Evolutionary conservation across 2,797 vertebrate species (phyloP).

Genomic region (Triplophysa yarkandensis): DNA sequence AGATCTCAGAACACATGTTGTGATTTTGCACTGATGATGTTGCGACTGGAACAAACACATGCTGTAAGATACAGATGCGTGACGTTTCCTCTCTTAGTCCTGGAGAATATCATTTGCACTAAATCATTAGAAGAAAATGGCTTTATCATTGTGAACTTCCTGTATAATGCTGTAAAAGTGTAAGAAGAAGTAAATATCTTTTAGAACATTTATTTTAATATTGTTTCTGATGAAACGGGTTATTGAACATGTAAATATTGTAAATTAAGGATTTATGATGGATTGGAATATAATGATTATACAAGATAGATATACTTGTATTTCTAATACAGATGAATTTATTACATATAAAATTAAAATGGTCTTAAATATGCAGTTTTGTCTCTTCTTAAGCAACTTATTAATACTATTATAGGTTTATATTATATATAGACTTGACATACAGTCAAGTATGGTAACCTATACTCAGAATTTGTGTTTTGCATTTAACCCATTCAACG

Average conservation of each 20-base stretch:
- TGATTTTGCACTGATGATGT: slow-evolving; percentile 1
- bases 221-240: slow-evolving; percentile 86
- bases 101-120: slow-evolving; percentile 87
- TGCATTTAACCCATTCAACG: too few relatives aligned
- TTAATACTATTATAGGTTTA: too few relatives aligned
- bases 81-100: slow-evolving; percentile 82
- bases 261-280: slow-evolving; percentile 83
- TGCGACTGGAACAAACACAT: neutral
- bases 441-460: too few relatives aligned
- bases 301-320: slow-evolving; percentile 86
- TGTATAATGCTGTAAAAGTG: slow-evolving; percentile 79
- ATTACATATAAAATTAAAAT: slow-evolving; percentile 84
- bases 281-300: slow-evolving; percentile 79
- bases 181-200: slow-evolving; percentile 83
- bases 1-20: neutral
- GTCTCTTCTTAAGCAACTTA: slow-evolving; percentile 63
- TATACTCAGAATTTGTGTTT: too few relatives aligned
- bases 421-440: too few relatives aligned
- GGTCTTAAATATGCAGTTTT: slow-evolving; percentile 87
- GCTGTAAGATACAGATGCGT: slow-evolving; percentile 72
- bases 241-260: slow-evolving; percentile 90
- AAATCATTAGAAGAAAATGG: slow-evolving; percentile 87
- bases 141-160: slow-evolving; percentile 80
- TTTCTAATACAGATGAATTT: slow-evolving; percentile 93
- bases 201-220: slow-evolving; percentile 95